Evolutionary conservation across 92 coral and sea anemone genomes (phyloP), one percentile per base, ranked within the genome.

Genomic region (Porites lobata): DNA sequence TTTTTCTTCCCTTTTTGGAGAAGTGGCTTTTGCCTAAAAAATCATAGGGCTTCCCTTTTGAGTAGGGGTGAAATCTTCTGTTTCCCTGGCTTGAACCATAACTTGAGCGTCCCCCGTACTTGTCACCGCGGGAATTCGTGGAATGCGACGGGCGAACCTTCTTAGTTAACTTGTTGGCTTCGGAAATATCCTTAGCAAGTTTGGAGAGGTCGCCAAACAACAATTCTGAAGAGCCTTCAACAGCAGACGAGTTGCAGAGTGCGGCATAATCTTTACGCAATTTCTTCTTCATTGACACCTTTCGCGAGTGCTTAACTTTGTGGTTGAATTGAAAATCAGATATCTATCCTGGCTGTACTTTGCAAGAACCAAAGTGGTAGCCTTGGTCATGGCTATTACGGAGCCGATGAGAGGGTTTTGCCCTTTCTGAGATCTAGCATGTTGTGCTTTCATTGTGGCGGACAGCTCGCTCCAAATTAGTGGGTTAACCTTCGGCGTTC

Each of bases 401-500:
- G 85, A 50, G 47, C 90, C 79, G 53, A 86, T 63, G 50, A 69
- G 78, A 43, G 58, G 50, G 54, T 65, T 51, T 86, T 78, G 90
- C 12, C 84, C 58, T 29, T 78, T 78, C 56, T 86, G 85, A 66
- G 77, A 68, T 32, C 78, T 69, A 3, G 21, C 79, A 58, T 79
- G 80, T 63, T 32, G 77, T 68, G 90, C 78, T 26, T 81, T 81
- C 38, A 52, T 78, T 18, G 54, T 14, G 6, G 90, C 21, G 54
- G 85, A 69, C 50, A 78, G 90, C 75, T 86, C 71, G 67, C 22
- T 86, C 85, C 85, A 78, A 32, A 78, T 78, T 13, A 69, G 66
- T 17, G 85, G 90, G 38, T 86, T 78, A 18, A 79, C 79, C 69
- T 78, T 86, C 43, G 89, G 78, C 9, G 72, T 63, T 78, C 84